phyloP scores from a whole-genome alignment of 2,113 vertebrate species.

The Murina feae region DNA sequence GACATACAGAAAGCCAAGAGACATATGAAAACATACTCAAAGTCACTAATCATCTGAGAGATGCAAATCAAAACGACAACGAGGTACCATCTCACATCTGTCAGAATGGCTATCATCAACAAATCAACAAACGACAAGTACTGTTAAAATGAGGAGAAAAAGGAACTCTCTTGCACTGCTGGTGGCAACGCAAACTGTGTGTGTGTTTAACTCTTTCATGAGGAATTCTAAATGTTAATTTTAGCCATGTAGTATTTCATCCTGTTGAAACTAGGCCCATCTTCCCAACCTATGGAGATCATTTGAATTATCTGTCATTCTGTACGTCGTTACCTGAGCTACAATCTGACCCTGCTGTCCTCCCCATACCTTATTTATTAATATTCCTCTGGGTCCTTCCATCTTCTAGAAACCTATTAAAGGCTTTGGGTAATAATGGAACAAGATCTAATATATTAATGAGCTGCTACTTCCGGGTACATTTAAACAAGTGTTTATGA shows the following conservation, averaged over 20 bases:
- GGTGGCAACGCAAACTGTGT: not conserved
- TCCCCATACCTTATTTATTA: not conserved
- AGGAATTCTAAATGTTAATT: slow-evolving; percentile 23
- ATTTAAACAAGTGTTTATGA: slow-evolving; percentile 25
- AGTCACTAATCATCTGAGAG: no score
- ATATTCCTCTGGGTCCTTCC: not conserved
- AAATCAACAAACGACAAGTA: no score
- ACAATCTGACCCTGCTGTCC: not conserved
- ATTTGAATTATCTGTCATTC: not conserved
- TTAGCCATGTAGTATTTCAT: not conserved
- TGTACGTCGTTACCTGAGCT: not conserved
- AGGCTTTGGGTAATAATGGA: not conserved
- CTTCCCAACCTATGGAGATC: not conserved
- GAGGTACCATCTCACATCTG: no score
- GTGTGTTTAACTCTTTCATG: not conserved
- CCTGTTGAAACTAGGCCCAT: not conserved
- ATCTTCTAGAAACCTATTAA: slow-evolving; percentile 21
- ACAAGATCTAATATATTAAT: not conserved
- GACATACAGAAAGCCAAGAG: no score
- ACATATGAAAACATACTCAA: no score
- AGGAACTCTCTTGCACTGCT: no score
- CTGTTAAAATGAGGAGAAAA: no score
- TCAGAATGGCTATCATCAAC: no score
- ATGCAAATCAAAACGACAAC: no score
- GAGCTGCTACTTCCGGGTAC: not conserved